phyloP scores from a whole-genome alignment of 2,797 vertebrate genomes.

The Phyllotis vaccarum region DNA sequence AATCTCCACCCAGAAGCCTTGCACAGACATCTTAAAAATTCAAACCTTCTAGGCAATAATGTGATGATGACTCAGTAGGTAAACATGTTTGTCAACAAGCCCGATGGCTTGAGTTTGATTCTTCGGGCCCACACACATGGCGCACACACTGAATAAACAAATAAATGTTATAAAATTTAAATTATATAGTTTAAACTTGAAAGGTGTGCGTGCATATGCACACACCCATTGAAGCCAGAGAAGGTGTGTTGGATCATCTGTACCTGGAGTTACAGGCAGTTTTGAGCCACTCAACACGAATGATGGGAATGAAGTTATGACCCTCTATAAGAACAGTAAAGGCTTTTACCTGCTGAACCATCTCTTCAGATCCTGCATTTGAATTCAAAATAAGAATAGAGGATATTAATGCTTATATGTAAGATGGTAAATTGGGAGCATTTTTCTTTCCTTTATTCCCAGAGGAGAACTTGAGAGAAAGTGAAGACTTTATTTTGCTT shows the following conservation, averaged over 20 bases:
- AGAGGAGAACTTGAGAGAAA: background rate
- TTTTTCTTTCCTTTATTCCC: background rate
- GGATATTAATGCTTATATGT: background rate
- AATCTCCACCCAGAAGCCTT: background rate
- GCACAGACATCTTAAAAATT: background rate
- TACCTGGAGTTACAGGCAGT: background rate
- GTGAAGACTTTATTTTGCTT: background rate
- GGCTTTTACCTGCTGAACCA: background rate
- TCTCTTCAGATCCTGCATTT: background rate
- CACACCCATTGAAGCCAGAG: background rate
- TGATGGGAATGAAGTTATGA: background rate
- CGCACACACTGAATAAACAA: background rate
- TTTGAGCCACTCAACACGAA: background rate
- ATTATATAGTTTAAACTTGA: background rate
- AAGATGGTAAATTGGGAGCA: background rate
- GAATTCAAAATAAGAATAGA: slow-evolving; percentile 17
- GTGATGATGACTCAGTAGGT: background rate
- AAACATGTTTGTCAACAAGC: background rate
- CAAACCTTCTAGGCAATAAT: background rate
- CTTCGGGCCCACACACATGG: background rate
- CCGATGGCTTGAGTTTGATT: background rate
- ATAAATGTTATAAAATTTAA: background rate
- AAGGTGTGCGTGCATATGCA: background rate
- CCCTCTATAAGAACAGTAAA: background rate
- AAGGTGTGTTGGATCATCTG: background rate